Evolutionary conservation across 2,113 vertebrate genomes (phyloP), one percentile per base, ranked within the genome.

Genomic region (Galbula dea): DNA sequence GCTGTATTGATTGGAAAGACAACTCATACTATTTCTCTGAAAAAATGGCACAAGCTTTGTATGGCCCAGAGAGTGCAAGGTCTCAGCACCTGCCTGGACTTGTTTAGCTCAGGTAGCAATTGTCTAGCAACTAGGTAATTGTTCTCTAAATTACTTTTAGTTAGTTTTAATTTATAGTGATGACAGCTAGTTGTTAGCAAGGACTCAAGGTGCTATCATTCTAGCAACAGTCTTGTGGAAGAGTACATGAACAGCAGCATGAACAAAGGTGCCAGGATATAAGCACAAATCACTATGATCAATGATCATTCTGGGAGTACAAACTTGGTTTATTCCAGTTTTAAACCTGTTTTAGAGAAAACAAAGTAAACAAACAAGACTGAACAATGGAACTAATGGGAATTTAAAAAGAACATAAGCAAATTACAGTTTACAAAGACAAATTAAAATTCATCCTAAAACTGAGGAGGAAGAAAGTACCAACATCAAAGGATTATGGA

Each of bases 261-360:
- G 24, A 67, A 10, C 6, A 62, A 12, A 65, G 36, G 45, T 5
- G 1, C 9, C 54, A 82, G n/a, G 6, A 51, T 9, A 27, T 0
- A 13, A 51, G 4, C 23, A 90, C 11, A 39, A 26, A 75, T 36
- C 27, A 18, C 3, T 8, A n/a, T 6, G 13, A 66, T 23, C 17
- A 37, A 27, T 4, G 48, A 54, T n/a, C 49, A 2, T 0, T 22
- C n/a, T 1, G 2, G 32, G 34, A 79, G 4, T 23, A 41, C 8
- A 27, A 34, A 2, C 3, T n/a, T 30, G 2, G 15, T 43, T 30
- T 29, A 46, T 15, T 41, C 17, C 49, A 15, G 15, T 34, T 5
- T n/a, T n/a, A 46, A 80, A 59, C 7, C 17, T 51, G 15, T 46
- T 80, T 43, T 20, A 73, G 29, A 73, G 17, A 41, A 80, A 86